Evolutionary conservation across 2,797 vertebrate genomes (phyloP).

Genomic region (Parauchenoglanis ngamensis): DNA sequence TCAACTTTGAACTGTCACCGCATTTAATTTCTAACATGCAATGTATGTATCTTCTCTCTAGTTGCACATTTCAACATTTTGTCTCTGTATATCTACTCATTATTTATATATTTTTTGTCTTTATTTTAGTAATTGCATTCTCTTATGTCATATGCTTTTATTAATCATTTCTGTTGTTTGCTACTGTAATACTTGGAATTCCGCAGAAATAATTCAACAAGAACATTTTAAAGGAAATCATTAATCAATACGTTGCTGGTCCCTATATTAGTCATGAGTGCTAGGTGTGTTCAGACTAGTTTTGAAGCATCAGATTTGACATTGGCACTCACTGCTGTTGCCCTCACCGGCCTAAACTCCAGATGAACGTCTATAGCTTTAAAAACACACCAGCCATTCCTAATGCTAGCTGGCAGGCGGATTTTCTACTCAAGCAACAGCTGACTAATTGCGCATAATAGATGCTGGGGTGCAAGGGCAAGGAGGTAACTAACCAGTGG

Average conservation of each 20-base stretch:
- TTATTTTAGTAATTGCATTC: not conserved
- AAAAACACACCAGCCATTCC: not conserved
- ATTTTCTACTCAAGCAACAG: not conserved
- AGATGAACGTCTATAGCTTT: not conserved
- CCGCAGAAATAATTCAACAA: not conserved
- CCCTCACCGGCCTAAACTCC: not conserved
- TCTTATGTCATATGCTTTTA: not conserved
- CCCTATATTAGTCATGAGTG: not conserved
- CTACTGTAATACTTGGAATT: not conserved
- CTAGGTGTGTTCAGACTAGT: not conserved
- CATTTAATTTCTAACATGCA: not conserved
- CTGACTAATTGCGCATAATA: conserved; percentile 8
- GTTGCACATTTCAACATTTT: not conserved
- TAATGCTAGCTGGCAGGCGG: not conserved
- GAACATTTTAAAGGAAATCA: not conserved
- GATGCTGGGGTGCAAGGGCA: not conserved
- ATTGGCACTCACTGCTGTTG: not conserved
- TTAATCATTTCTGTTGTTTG: not conserved
- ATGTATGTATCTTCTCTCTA: not conserved
- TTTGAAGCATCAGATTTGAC: not conserved
- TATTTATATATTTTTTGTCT: not conserved
- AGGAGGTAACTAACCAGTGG: not conserved
- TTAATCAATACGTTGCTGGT: not conserved
- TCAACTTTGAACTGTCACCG: not conserved
- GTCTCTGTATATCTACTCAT: not conserved